Percentiles rank a stretch among this genome's conserved stretches.
Evolutionary conservation across 1,140 invertebrate species (phyloP).

Genomic region (Bombus consobrinus): DNA sequence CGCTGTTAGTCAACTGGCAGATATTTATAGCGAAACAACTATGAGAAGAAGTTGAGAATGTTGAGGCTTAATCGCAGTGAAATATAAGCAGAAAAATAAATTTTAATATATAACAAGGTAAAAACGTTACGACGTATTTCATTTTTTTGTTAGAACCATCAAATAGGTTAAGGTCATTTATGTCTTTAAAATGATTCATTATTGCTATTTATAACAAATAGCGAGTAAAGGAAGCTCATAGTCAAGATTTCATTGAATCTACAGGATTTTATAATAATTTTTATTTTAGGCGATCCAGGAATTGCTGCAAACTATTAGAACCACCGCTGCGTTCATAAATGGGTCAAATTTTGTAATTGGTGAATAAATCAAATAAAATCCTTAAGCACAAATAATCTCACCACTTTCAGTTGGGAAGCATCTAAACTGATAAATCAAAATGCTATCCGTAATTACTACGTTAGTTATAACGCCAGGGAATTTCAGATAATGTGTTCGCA

Average conservation of each 20-base stretch:
- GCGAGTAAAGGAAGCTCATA: no score
- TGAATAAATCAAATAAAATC: neutral
- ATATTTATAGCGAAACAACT: conserved; percentile 8
- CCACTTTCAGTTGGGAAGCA: neutral
- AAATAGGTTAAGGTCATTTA: no score
- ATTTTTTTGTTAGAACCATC: no score
- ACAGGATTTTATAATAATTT: neutral
- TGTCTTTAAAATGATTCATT: no score
- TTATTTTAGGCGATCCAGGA: neutral
- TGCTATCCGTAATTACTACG: neutral
- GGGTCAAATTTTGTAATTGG: neutral
- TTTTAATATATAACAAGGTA: neutral
- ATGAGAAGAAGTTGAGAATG: no score
- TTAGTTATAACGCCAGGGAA: neutral
- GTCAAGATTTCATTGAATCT: no score
- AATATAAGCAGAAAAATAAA: neutral
- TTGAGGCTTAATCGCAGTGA: no score
- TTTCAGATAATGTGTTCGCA: neutral
- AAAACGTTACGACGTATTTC: no score
- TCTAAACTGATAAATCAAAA: neutral
- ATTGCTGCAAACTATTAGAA: neutral
- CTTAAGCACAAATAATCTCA: neutral
- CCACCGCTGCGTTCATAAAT: neutral
- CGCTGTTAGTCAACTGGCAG: neutral
- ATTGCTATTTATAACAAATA: no score